Conservation (phyloP, 1,140 invertebrate species). For the Cardiocondyla obscurior region DNA sequence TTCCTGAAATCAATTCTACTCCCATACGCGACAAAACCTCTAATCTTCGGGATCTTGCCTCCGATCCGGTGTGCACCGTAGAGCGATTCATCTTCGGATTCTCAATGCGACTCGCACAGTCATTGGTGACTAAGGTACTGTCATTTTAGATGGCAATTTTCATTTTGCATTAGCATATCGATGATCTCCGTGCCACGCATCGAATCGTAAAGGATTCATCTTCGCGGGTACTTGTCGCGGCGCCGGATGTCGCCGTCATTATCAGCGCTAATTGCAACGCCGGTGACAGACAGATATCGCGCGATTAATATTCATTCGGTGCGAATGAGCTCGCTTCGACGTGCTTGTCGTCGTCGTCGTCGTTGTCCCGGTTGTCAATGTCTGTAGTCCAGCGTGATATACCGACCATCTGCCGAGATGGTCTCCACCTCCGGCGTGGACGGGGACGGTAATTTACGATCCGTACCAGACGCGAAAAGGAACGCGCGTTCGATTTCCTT, state of each 20-base stretch:
- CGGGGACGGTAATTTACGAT: constrained; percentile 39
- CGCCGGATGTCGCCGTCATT: background rate
- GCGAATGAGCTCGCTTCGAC: background rate
- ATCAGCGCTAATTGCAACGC: constrained; percentile 26
- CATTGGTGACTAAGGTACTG: background rate
- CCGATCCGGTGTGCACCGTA: background rate
- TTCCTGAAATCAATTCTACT: background rate
- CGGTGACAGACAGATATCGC: background rate
- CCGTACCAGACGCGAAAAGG: background rate
- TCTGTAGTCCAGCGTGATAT: background rate
- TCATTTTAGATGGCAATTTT: background rate
- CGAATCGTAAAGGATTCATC: background rate
- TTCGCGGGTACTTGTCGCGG: background rate
- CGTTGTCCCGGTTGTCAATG: background rate
- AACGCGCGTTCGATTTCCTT: constrained; percentile 16
- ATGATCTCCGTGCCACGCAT: background rate
- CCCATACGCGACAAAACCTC: background rate
- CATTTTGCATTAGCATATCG: background rate
- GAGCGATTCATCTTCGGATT: background rate
- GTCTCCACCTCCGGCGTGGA: constrained; percentile 7
- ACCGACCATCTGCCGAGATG: constrained; percentile 21
- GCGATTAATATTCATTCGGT: constrained; percentile 19
- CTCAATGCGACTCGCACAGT: constrained; percentile 9
- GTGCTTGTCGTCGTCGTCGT: background rate
- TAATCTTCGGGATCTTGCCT: background rate